Evolutionary conservation across 2,888 invertebrate species (phyloP).

Genomic region (Blastobasis lacticolella): DNA sequence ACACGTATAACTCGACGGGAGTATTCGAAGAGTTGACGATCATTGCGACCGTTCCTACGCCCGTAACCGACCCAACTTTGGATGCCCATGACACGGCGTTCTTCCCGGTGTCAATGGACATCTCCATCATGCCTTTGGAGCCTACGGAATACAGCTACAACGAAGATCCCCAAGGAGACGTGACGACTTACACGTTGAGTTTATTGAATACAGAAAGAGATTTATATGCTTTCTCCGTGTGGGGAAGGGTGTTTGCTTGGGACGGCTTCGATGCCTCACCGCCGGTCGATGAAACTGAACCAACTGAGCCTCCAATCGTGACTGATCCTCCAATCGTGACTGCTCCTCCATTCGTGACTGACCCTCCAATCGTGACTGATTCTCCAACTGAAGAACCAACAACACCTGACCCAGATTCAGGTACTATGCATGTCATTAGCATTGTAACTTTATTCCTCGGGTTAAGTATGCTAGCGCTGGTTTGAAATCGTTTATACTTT

Average conservation of each 20-base stretch:
- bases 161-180: conserved; percentile 11
- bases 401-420: neutral
- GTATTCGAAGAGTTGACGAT: conserved; percentile 62
- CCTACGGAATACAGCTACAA: conserved; percentile 36
- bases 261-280: conserved; percentile 47
- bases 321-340: too few species aligned
- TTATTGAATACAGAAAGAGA: conserved; percentile 33
- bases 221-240: conserved; percentile 66
- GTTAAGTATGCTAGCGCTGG: neutral
- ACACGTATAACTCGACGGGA: conserved; percentile 44
- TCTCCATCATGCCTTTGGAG: conserved; percentile 65
- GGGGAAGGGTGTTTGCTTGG: conserved; percentile 63
- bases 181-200: conserved; percentile 26
- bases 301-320: too few species aligned
- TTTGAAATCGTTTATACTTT: neutral
- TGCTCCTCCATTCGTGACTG: too few species aligned
- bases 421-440: neutral
- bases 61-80: conserved; percentile 24
- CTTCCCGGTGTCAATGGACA: conserved; percentile 64
- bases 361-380: too few species aligned
- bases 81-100: conserved; percentile 45
- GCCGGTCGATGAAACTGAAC: conserved; percentile 17
- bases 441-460: neutral
- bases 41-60: conserved; percentile 50
- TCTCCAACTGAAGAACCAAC: too few species aligned